Evolutionary conservation across 2,797 vertebrate genomes (phyloP).

Genomic region (Linurgus olivaceus): DNA sequence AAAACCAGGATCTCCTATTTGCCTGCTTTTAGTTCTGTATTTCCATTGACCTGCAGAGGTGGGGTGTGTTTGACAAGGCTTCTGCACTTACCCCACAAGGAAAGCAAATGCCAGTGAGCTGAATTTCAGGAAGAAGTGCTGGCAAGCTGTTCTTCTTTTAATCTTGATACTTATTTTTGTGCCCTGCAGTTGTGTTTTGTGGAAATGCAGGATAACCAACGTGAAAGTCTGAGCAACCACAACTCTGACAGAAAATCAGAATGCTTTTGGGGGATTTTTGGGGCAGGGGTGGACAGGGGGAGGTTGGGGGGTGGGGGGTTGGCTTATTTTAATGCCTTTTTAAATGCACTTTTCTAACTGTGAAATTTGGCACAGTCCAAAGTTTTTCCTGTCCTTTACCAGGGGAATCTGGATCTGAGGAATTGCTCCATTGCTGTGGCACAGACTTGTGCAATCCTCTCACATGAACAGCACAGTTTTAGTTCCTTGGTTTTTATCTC

Average conservation of each 20-base stretch:
- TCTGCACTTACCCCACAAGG: not conserved
- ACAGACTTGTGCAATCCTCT: fast-evolving
- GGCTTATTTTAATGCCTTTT: not conserved
- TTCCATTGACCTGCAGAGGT: constrained; percentile 30
- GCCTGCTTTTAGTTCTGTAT: constrained; percentile 52
- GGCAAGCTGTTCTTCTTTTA: not conserved
- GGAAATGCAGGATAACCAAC: not conserved
- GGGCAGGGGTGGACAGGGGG: too few relatives aligned
- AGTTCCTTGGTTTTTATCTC: not conserved
- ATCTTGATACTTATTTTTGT: not conserved
- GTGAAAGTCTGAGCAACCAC: not conserved
- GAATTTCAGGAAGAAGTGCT: not conserved
- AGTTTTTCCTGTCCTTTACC: not conserved
- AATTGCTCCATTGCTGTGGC: not conserved
- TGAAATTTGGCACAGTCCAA: not conserved
- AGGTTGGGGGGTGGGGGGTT: fast-evolving
- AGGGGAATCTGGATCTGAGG: not conserved
- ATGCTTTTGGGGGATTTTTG: fast-evolving
- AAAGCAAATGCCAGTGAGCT: not conserved
- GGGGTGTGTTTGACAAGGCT: not conserved
- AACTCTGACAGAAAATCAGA: not conserved
- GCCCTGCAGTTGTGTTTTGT: not conserved
- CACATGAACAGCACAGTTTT: fast-evolving
- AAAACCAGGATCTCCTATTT: constrained; percentile 24
- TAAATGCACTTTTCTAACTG: not conserved